Conservation (phyloP, 2,113 vertebrate species). For the Holacanthus passer region DNA sequence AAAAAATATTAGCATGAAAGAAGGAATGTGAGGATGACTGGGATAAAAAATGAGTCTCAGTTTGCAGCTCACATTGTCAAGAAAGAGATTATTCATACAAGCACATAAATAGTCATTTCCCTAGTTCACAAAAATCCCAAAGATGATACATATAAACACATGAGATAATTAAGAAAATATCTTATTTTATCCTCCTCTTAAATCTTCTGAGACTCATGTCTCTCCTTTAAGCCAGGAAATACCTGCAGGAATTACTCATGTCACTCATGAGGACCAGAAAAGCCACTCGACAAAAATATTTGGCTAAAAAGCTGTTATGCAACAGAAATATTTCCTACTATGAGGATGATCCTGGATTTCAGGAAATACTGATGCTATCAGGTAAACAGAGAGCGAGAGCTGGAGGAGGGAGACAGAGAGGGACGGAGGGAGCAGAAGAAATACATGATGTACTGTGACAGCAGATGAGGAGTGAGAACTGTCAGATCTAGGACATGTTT, state of each 20-base stretch:
- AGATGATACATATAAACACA: background rate
- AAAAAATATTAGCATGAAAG: background rate
- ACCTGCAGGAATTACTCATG: background rate
- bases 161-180: background rate
- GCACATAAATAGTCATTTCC: background rate
- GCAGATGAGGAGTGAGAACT: background rate
- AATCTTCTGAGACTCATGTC: background rate
- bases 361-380: constrained; percentile 54
- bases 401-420: background rate
- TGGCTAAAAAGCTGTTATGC: constrained; percentile 12
- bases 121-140: background rate
- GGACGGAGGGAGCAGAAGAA: background rate
- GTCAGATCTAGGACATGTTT: constrained; percentile 21
- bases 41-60: background rate
- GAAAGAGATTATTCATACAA: background rate
- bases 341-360: background rate
- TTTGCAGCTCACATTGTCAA: background rate
- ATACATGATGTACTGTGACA: background rate
- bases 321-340: constrained; percentile 26
- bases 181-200: background rate
- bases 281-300: background rate
- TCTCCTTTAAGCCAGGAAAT: background rate
- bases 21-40: background rate
- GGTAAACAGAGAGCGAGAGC: constrained; percentile 5
- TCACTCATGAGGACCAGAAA: constrained; percentile 11